These are phyloP conservation scores for Rhinoptilus africanus DNA, from an alignment of 2,113 vertebrate genomes.

Conservation along the genomic window DNA sequence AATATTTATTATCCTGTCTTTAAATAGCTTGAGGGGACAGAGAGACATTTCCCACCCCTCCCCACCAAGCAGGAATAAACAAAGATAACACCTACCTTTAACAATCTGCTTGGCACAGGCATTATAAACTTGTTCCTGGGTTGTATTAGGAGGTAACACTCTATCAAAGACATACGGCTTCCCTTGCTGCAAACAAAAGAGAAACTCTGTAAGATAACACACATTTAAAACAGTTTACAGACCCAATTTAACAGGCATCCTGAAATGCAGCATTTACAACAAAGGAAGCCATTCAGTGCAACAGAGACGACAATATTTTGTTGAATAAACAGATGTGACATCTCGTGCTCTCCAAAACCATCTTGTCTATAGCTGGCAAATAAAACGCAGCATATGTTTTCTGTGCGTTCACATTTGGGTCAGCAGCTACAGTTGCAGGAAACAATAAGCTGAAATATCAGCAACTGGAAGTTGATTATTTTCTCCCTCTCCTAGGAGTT, in stretches of 20 bases:
- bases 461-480: not conserved
- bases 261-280: not conserved
- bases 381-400: not conserved
- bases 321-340: not conserved
- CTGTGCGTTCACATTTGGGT: not conserved
- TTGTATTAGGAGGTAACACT: constrained; percentile 87
- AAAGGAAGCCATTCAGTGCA: not conserved
- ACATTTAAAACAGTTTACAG: not conserved
- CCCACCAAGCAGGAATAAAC: not conserved
- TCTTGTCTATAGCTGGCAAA: not conserved
- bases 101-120: constrained; percentile 93
- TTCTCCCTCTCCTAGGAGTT: not conserved
- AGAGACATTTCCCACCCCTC: not conserved
- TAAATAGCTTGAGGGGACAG: not conserved
- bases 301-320: not conserved
- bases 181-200: constrained; percentile 74
- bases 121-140: constrained; percentile 90
- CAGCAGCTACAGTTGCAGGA: not conserved
- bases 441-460: not conserved
- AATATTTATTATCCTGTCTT: not conserved
- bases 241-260: not conserved
- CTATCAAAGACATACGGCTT: constrained; percentile 90
- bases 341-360: not conserved
- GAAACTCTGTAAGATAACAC: not conserved
- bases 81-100: constrained; percentile 80